A percentile compares a stretch with the other conserved stretches of the same genome.
phyloP scores from a whole-genome alignment of 2,888 invertebrate species.

The Tenthredo distinguenda region DNA sequence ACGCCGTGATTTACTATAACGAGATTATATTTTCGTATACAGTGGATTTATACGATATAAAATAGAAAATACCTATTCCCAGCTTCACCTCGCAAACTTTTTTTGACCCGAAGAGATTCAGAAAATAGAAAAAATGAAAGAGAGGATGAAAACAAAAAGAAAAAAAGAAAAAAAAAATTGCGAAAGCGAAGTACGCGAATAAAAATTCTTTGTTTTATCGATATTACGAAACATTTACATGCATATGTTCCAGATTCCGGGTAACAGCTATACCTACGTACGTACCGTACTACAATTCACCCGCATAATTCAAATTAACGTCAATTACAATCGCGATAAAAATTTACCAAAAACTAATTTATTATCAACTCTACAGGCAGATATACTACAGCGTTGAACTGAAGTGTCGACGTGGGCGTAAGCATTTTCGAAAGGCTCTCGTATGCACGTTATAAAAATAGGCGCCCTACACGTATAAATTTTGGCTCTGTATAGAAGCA shows the following conservation, averaged over 20 bases:
- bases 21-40: too few species aligned
- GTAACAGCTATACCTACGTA: background rate
- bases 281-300: background rate
- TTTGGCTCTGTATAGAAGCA: background rate
- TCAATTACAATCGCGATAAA: background rate
- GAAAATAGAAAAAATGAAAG: background rate
- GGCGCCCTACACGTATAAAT: background rate
- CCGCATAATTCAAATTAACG: slow-evolving; percentile 4
- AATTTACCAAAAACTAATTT: background rate
- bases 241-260: background rate
- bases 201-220: background rate
- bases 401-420: background rate
- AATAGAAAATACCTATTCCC: background rate
- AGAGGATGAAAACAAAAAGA: background rate
- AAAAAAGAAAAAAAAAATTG: background rate
- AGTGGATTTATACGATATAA: background rate
- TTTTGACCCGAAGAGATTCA: background rate
- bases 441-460: background rate
- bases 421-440: background rate
- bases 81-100: background rate
- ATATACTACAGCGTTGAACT: background rate
- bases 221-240: background rate
- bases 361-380: background rate
- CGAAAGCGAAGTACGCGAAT: background rate
- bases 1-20: background rate